Evolutionary conservation across 2,797 vertebrate species (phyloP), one percentile per base, ranked within the genome.

Genomic region (Falco naumanni): DNA sequence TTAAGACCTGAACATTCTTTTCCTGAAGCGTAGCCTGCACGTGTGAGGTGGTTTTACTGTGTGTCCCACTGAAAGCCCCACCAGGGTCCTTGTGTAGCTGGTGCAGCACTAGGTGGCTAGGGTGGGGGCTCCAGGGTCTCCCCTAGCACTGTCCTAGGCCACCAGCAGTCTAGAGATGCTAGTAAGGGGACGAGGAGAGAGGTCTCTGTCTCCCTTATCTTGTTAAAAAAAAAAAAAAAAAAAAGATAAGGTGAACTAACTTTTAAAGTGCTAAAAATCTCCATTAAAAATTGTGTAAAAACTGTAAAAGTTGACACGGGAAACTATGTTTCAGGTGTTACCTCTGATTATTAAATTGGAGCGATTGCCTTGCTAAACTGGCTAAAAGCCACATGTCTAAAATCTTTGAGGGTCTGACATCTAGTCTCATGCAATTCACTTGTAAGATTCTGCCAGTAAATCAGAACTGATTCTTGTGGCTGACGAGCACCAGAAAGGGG

Each of bases 261-360:
- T 22, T 15, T 10, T 12, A 6, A 57, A 83, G 57, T 81, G 68
- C 80, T 86, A 81, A 68, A 83, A 53, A 16, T 53, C 65, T 85
- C 64, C 3, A 0, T 41, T 5, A 6, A 6, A 26, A 43, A 41
- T 1, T 0, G 25, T 17, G 60, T 53, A 5, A 24, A 43, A 82
- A 11, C 33, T 15, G 17, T 59, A 47, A 2, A 63, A 31, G 53
- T 3, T 33, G 53, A 11, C 13, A 0, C 1, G 54, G 72, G 68
- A 57, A 87, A 22, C 20, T 13, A 8, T 1, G 28, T 20, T 50
- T 54, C 34, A 20, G 56, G 43, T 48, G 57, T 63, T 72, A 28
- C 11, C 34, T 53, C 14, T 16, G 70, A 16, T 50, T 24, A 16
- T 25, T 12, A 43, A 26, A 50, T n/a, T 14, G 85, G 45, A 84